Evolutionary conservation across 2,888 invertebrate species (phyloP).

Genomic region (Leucophenga montana): DNA sequence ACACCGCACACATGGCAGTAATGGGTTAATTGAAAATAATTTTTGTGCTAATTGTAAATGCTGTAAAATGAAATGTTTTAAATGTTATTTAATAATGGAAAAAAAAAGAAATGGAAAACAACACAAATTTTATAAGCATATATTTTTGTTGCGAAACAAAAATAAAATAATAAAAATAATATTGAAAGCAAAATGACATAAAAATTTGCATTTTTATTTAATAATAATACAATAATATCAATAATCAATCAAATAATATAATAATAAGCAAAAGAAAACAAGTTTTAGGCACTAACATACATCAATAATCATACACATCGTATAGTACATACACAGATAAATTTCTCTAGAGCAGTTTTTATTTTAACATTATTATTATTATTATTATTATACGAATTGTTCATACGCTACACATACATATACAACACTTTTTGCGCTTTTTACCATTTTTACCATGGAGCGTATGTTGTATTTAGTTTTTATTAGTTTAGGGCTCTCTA

Average conservation of each 20-base stretch:
- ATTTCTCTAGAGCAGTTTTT: constrained; percentile 50
- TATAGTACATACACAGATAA: constrained; percentile 40
- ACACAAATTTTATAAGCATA: constrained; percentile 44
- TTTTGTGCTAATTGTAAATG: constrained; percentile 39
- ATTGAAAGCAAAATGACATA: constrained; percentile 14
- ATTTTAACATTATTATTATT: too few relatives aligned
- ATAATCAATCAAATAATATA: constrained; percentile 17
- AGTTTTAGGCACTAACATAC: constrained; percentile 44
- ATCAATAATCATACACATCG: constrained; percentile 37
- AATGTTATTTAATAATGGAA: constrained; percentile 36
- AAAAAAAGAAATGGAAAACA: constrained; percentile 11
- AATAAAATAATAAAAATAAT: constrained; percentile 22
- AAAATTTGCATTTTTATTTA: constrained; percentile 37
- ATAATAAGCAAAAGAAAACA: constrained; percentile 28
- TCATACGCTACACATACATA: constrained; percentile 54
- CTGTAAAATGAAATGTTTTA: constrained; percentile 3
- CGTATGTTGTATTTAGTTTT: constrained; percentile 37
- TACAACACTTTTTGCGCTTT: constrained; percentile 32
- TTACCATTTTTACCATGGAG: constrained; percentile 12
- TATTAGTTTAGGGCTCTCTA: constrained; percentile 33
- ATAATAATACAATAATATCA: constrained; percentile 20
- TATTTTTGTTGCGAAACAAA: constrained; percentile 37
- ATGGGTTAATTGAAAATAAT: constrained; percentile 48
- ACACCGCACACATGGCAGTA: constrained; percentile 52
- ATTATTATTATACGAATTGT: constrained; percentile 62